Evolutionary conservation across 2,888 invertebrate species (phyloP), one percentile per base, ranked within the genome.

Genomic region (Anagyrus pseudococci): DNA sequence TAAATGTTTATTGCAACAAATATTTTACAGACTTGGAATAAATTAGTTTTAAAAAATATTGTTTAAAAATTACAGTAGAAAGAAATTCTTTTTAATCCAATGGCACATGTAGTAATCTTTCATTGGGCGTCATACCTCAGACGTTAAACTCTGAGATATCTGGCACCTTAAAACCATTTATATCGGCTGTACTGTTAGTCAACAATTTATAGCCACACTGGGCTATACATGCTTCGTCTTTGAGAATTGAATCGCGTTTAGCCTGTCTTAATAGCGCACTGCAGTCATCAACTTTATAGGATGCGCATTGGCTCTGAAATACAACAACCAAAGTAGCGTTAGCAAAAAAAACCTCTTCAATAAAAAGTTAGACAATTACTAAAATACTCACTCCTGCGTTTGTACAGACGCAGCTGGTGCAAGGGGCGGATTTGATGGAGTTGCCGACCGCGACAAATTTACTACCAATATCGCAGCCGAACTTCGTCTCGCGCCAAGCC

Each of bases 221-320:
- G 2, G 94, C 92, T 19, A 92, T 89, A 82, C 96, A 96, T 15
- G 95, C 93, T 77, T 93, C 93, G 76, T 96, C 96, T 2, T 90
- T 85, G 22, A 91, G 80, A 44, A 95, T 90, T 0, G 91, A 90
- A 26, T 94, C 93, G 58, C 90, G 87, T 55, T 92, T 89, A 85
- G 93, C 93, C 80, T 94, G 93, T 64, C 91, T 87, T 55, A 92
- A 84, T 33, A 95, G 84, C 72, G 92, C 91, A 17, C 88, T 88
- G 81, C 95, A 95, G 82, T 94, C 94, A 0, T 93, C 93, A 66
- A 95, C 91, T 70, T 93, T 87, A 8, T 95, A 83, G 0, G 94
- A 94, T 2, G 94, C 93, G 75, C 95, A 95, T 77, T 93, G 92
- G 0, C 92, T 90, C 94, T 95, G 83, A 83, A 29, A 29, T 10